These are phyloP conservation scores for Aplidium turbinatum DNA, from an alignment of 23 tunicate species.

Conservation along the genomic window DNA sequence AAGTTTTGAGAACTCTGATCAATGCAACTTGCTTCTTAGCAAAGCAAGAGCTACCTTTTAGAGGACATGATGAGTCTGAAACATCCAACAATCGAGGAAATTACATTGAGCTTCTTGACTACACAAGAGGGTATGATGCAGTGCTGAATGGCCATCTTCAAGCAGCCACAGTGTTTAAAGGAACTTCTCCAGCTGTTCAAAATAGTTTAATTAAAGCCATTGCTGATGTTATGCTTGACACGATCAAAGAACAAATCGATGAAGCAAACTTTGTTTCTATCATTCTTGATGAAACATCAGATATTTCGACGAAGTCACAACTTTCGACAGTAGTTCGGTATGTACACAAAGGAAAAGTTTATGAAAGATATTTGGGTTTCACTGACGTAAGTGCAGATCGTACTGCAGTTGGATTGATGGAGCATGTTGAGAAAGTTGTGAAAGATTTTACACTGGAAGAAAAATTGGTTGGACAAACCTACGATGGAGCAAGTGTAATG, in stretches of 20 bases:
- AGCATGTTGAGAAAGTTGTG: not conserved
- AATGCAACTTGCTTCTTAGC: conserved; percentile 5
- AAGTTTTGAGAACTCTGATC: not conserved
- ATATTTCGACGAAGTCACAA: not conserved
- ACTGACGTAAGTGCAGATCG: conserved; percentile 5
- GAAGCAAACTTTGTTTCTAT: not conserved
- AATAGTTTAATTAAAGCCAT: not conserved
- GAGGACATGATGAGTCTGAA: conserved; percentile 4
- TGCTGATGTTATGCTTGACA: not conserved
- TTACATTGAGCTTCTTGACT: conserved; percentile 7
- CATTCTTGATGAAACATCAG: conserved; percentile 7
- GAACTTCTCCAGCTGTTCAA: conserved; percentile 15
- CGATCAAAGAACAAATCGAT: not conserved
- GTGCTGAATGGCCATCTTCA: conserved; percentile 3
- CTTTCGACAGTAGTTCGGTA: conserved; percentile 7
- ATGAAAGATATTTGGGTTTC: not conserved
- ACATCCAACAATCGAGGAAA: conserved; percentile 10
- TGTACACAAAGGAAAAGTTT: conserved; percentile 3
- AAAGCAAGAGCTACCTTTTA: conserved; percentile 6
- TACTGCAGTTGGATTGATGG: conserved; percentile 8
- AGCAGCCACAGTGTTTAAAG: not conserved
- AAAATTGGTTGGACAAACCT: conserved; percentile 11
- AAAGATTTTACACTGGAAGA: not conserved
- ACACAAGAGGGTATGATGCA: conserved; percentile 7
- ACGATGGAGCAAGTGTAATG: conserved; percentile 12